phyloP scores from a whole-genome alignment of 2,797 vertebrate genomes.

The Syngnathus acus region DNA sequence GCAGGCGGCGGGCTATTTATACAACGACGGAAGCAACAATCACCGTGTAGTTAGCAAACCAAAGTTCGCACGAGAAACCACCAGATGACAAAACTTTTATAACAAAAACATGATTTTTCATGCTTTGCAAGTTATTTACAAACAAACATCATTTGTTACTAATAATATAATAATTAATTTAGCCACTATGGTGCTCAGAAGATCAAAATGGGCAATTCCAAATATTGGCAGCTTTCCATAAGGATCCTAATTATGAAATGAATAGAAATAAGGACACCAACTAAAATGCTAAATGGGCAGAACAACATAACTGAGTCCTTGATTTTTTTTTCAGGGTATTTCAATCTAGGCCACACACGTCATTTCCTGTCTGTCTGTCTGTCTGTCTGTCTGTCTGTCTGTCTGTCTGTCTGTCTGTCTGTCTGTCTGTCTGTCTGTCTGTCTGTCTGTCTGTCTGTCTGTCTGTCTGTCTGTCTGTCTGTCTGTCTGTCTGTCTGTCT shows the following conservation, averaged over 20 bases:
- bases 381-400: conserved; percentile 46
- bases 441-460: conserved; percentile 44
- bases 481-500: conserved; percentile 47
- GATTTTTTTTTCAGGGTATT: conserved; percentile 26
- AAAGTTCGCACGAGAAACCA: too few species aligned
- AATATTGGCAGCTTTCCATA: background rate
- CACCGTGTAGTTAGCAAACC: too few species aligned
- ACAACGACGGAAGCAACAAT: too few species aligned
- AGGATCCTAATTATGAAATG: background rate
- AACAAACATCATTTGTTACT: too few species aligned
- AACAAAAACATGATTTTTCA: background rate
- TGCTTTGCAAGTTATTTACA: too few species aligned
- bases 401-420: conserved; percentile 47
- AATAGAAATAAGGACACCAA: conserved; percentile 3
- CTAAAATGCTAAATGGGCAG: conserved; percentile 9
- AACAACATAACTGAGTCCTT: conserved; percentile 10
- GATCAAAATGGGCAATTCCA: background rate
- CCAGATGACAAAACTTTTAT: too few species aligned
- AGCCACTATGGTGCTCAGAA: too few species aligned
- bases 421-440: conserved; percentile 46
- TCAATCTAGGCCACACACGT: conserved; percentile 51
- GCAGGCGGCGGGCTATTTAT: too few species aligned
- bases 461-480: conserved; percentile 46
- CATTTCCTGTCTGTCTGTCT: conserved; percentile 33
- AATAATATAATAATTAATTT: too few species aligned